Base-by-base conservation (phyloP, 2,113 vertebrate species). In the Oncorhynchus keta region DNA sequence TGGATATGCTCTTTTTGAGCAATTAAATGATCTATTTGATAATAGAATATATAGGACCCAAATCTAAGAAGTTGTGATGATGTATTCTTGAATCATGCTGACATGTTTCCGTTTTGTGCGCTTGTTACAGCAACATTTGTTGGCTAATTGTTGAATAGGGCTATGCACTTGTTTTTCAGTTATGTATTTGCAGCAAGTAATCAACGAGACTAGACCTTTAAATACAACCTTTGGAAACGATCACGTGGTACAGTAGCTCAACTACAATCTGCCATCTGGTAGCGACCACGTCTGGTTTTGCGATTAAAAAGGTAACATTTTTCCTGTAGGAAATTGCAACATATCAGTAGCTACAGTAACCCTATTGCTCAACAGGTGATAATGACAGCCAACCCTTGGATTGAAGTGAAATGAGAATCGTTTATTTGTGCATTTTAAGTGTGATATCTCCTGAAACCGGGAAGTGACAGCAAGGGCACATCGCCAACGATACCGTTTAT, bases 201-300 rank as follows among this genome's bases (percentile, higher is more conserved):
- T 39, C 88, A 87, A 87, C 87, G 68, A 81, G 80, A 80, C 86
- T 81, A 89, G 86, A 89, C 89, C 91, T 90, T 89, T 92, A 92
- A 91, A 80, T 88, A 39, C 39, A 85, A 87, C 91, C 78, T 86
- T 76, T 76, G 90, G 87, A 89, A 80, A 74, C 7, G 18, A 83
- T 92, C 91, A 92, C 90, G 88, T 91, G 91, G 87, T 81, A 11
- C 79, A 22, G 39, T 66, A 32, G n/a, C 18, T 61, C 55, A 76
- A 77, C 81, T 73, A 13, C 86, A 81, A 73, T 79, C 86, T 87
- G 89, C 81, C 77, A 79, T 72, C 78, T 71, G 61, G 24, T 76
- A 30, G 87, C 84, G 80, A 14, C 20, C 73, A 68, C 79, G 84
- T 22, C 69, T 70, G 84, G 85, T 79, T 79, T 48, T 79, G 49